phyloP scores from a whole-genome alignment of 2,797 vertebrate species.

The Sebastes matsubarae region DNA sequence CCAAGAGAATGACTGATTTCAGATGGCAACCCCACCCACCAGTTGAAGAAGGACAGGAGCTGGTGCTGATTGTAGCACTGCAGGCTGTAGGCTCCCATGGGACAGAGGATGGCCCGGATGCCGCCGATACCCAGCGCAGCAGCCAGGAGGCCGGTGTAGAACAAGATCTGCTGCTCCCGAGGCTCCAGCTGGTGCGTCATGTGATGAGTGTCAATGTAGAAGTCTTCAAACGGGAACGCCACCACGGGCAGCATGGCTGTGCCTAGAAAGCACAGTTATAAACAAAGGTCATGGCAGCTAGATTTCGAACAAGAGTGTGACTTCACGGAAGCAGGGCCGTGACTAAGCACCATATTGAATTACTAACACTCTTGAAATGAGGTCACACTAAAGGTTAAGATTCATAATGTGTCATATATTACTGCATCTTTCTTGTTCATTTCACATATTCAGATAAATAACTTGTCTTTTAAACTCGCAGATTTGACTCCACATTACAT shows the following conservation, averaged over 20 bases:
- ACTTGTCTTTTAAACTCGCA: background rate
- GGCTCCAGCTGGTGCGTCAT: conserved; percentile 80
- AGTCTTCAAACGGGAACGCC: conserved; percentile 92
- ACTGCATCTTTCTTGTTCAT: background rate
- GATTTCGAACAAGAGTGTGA: conserved; percentile 2
- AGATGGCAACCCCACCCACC: conserved; percentile 77
- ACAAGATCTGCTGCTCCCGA: conserved; percentile 85
- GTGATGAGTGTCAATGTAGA: conserved; percentile 85
- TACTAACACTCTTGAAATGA: background rate
- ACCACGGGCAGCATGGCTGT: conserved; percentile 89
- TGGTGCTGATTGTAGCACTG: conserved; percentile 83
- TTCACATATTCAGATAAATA: background rate
- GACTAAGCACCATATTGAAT: background rate
- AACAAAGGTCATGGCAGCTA: background rate
- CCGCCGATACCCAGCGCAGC: conserved; percentile 89
- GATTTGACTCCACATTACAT: background rate
- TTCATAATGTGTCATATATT: background rate
- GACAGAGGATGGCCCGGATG: conserved; percentile 89
- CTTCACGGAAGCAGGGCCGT: background rate
- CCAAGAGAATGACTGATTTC: background rate
- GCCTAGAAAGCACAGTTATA: conserved; percentile 72
- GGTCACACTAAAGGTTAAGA: background rate
- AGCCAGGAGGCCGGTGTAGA: conserved; percentile 87
- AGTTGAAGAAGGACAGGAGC: conserved; percentile 91
- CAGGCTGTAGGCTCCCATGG: conserved; percentile 84